Conservation (phyloP, 2,888 invertebrate species). For the Lasioglossum lativentre region DNA sequence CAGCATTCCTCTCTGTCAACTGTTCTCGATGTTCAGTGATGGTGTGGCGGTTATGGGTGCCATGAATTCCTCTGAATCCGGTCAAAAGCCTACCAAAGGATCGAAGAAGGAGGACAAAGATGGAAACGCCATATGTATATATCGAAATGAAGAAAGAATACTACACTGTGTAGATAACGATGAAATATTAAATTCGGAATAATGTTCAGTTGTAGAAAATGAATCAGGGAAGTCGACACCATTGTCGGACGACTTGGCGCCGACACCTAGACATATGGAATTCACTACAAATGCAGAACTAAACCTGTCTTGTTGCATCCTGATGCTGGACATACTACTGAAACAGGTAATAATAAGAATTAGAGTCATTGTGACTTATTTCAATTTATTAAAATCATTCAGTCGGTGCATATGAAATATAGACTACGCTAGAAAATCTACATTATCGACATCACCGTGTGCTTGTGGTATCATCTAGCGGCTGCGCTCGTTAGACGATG, state of each 20-base stretch:
- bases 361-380: too few relatives aligned
- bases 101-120: conserved; percentile 71
- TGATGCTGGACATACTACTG: conserved; percentile 97
- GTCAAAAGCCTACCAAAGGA: conserved; percentile 73
- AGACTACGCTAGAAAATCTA: too few relatives aligned
- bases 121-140: conserved; percentile 86
- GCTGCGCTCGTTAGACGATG: too few relatives aligned
- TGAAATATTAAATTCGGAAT: neutral
- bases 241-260: conserved; percentile 89
- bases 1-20: conserved; percentile 93
- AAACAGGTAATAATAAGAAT: conserved; percentile 90
- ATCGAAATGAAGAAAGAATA: neutral
- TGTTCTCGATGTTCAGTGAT: conserved; percentile 96
- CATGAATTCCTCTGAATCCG: conserved; percentile 72
- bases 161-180: neutral
- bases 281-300: conserved; percentile 90
- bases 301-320: conserved; percentile 97
- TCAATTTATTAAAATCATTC: too few relatives aligned
- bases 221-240: conserved; percentile 89
- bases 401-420: too few relatives aligned
- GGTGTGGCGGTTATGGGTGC: conserved; percentile 91
- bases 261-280: conserved; percentile 87
- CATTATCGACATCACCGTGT: too few relatives aligned
- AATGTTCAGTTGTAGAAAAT: conserved; percentile 88
- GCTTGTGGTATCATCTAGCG: too few relatives aligned